Evolutionary conservation across 2,888 invertebrate genomes (phyloP), one percentile per base, ranked within the genome.

Genomic region (Dicycla oo): DNA sequence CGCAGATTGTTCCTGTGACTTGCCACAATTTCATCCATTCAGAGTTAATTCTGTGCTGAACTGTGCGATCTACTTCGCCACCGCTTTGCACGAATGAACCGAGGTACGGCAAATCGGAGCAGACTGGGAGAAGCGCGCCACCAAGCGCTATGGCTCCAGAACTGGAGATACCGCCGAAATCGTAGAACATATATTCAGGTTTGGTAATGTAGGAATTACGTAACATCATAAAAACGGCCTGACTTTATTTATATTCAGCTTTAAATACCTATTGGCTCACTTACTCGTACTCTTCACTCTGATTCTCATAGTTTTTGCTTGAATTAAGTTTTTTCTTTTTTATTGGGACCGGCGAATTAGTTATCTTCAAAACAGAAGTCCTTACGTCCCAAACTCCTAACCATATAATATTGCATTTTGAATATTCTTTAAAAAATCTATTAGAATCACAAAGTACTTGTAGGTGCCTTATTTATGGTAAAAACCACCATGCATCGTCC

Each of bases 381-480:
- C 0, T 5, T 20, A 13, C 8, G 18, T 43, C 6, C 18, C n/a
- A 61, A 54, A 63, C 30, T 40, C 15, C 15, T 1, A 34, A 53
- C 20, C 23, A 20, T 53, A 15, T 53, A 15, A 13, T 34, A 34
- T 23, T 38, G 7, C 38, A 38, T 38, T 38, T 38, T 38, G 8
- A 38, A 38, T 56, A 40, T 30, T 56, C 13, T 38, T 72, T 0
- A 43, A 10, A 49, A 45, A 67, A 23, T 66, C 57, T 54, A 43
- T 13, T 20, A 38, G 38, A 30, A 13, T 38, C 5, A 20, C n/a
- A 5, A 34, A 34, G 34, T 23, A 38, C 10, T 40, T 67, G 43
- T 38, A 67, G 0, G 38, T 38, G 0, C 38, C 1, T 38, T 15
- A 45, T 49, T 60, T 73, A 15, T 47, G 15, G 13, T 26, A 57